A percentile compares a stretch with the other conserved stretches of the same genome.
These are phyloP conservation scores for Chrysopilus asiliformis DNA, from an alignment of 2,888 invertebrate species.

Conservation along the genomic window DNA sequence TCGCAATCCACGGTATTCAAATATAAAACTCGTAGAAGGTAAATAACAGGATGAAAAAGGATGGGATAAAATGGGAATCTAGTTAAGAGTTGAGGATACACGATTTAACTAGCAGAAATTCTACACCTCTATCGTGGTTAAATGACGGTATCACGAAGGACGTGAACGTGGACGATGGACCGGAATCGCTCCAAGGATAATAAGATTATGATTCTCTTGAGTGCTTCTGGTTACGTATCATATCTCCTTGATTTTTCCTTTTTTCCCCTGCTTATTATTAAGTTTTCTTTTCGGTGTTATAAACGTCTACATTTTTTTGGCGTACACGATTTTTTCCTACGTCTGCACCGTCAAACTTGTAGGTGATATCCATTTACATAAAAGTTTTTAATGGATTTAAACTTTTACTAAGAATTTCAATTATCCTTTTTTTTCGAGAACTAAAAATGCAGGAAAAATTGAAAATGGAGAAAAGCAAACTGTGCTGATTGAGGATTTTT, in stretches of 20 bases:
- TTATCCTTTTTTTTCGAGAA: conserved; percentile 2
- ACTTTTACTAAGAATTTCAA: conserved; percentile 12
- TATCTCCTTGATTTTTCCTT: conserved; percentile 2
- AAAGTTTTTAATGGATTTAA: conserved; percentile 16
- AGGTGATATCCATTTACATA: conserved; percentile 14
- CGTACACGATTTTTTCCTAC: conserved; percentile 7
- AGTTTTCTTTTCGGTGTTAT: conserved; percentile 8
- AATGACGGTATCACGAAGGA: too few species aligned
- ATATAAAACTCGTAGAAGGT: too few species aligned
- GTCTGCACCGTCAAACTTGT: conserved; percentile 8
- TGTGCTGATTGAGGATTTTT: too few species aligned
- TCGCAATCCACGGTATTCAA: too few species aligned
- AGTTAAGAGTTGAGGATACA: too few species aligned
- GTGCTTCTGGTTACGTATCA: conserved; percentile 11
- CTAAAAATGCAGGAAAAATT: background rate
- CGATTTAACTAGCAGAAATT: too few species aligned
- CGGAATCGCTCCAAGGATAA: conserved; percentile 17
- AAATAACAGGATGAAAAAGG: too few species aligned
- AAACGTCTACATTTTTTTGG: too few species aligned
- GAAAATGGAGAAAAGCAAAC: background rate
- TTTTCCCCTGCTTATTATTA: conserved; percentile 9
- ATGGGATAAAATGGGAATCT: too few species aligned
- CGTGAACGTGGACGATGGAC: too few species aligned
- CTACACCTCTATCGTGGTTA: too few species aligned
- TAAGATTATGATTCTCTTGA: conserved; percentile 17